A percentile compares a stretch with the other conserved stretches of the same genome.
Conservation (phyloP, 2,797 vertebrate genomes). For the Salmo trutta region DNA sequence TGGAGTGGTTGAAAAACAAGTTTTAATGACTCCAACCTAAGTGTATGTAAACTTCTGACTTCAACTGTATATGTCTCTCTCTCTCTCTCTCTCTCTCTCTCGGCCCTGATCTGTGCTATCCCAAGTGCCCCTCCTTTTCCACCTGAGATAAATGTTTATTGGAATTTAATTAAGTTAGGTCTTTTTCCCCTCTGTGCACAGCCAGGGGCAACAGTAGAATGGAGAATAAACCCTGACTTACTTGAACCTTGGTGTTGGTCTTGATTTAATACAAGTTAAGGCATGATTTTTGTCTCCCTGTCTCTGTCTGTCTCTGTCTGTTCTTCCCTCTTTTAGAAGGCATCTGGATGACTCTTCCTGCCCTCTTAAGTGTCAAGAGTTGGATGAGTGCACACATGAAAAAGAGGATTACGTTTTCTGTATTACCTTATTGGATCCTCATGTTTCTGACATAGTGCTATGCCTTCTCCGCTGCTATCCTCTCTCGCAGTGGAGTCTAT, state of each 20-base stretch:
- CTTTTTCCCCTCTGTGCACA: not conserved
- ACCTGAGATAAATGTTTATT: not conserved
- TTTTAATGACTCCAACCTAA: too few species aligned
- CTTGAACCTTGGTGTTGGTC: not conserved
- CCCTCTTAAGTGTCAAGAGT: too few species aligned
- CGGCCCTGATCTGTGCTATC: not conserved
- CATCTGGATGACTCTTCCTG: too few species aligned
- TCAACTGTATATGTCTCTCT: too few species aligned
- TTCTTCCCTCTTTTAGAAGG: too few species aligned
- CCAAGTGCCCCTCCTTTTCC: not conserved
- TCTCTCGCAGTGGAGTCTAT: not conserved
- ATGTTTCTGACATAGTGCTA: not conserved
- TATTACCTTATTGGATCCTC: not conserved
- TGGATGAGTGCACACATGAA: not conserved
- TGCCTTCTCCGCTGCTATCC: not conserved
- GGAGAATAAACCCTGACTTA: not conserved
- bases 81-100: too few species aligned
- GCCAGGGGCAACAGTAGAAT: not conserved
- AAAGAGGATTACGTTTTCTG: not conserved
- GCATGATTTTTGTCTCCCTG: not conserved
- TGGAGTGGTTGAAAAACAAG: too few species aligned
- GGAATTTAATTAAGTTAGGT: not conserved
- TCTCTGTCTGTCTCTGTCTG: too few species aligned
- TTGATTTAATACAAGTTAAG: not conserved
- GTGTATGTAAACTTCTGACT: too few species aligned